Conservation (phyloP, 2,888 invertebrate genomes). For the Phorcus lineatus region DNA sequence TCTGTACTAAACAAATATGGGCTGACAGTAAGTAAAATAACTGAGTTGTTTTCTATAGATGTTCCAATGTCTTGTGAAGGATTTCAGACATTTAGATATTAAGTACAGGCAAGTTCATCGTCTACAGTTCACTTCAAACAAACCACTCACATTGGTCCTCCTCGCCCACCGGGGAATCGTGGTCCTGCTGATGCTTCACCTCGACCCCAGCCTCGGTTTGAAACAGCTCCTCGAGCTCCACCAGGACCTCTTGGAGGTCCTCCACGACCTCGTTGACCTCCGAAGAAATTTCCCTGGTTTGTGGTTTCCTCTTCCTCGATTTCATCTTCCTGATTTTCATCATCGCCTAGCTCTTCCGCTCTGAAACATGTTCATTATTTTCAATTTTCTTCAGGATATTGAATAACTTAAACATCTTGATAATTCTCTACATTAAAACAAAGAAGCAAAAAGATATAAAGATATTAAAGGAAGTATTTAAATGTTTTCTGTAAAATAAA, state of each 20-base stretch:
- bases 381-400: not conserved
- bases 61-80: too few relatives aligned
- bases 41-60: too few relatives aligned
- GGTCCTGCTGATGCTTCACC: not conserved
- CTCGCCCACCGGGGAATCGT: not conserved
- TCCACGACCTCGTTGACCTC: conserved; percentile 31
- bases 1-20: too few relatives aligned
- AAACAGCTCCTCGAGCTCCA: conserved; percentile 24
- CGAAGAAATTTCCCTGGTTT: conserved; percentile 3
- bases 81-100: too few relatives aligned
- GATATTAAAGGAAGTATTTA: too few relatives aligned
- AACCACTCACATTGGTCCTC: not conserved
- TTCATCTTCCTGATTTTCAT: not conserved
- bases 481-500: too few relatives aligned
- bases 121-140: too few relatives aligned
- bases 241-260: conserved; percentile 22
- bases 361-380: not conserved
- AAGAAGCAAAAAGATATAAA: too few relatives aligned
- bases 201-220: conserved; percentile 26
- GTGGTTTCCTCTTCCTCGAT: not conserved
- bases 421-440: too few relatives aligned
- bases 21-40: too few relatives aligned
- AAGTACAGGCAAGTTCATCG: too few relatives aligned
- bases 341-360: not conserved
- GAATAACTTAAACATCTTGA: too few relatives aligned